Evolutionary conservation across 2,797 vertebrate genomes (phyloP).

Genomic region (Tympanoctomys barrerae): DNA sequence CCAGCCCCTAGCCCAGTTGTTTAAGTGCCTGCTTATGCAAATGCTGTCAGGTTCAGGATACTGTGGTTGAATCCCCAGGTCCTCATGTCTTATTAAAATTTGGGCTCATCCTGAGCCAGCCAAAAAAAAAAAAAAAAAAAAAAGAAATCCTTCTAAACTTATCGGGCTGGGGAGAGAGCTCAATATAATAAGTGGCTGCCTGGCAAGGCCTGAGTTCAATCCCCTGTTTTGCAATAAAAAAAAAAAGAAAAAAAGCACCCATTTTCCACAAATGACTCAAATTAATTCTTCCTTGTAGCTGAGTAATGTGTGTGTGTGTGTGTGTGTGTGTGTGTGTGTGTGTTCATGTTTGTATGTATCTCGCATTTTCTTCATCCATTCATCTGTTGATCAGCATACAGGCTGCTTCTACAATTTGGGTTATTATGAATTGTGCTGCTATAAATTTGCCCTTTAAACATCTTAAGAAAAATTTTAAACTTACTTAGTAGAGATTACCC

Average conservation of each 20-base stretch:
- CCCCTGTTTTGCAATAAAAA: too few species aligned
- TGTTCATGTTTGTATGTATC: background rate
- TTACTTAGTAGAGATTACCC: background rate
- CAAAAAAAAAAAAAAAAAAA: too few species aligned
- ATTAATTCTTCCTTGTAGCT: background rate
- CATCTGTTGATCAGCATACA: background rate
- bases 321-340: background rate
- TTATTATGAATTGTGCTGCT: background rate
- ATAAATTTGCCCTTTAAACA: background rate
- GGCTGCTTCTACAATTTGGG: background rate
- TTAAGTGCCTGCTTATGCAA: too few species aligned
- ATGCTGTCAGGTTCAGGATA: too few species aligned
- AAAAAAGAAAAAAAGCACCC: background rate
- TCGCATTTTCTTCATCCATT: background rate
- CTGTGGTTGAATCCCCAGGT: too few species aligned
- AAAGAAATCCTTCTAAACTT: too few species aligned
- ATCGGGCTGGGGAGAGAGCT: too few species aligned
- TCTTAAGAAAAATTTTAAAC: background rate
- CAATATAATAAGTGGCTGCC: too few species aligned
- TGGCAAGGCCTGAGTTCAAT: too few species aligned
- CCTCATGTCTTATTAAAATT: too few species aligned
- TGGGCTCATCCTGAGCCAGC: too few species aligned
- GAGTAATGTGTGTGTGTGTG: background rate
- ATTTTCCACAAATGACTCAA: background rate
- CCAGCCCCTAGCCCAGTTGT: too few species aligned